Evolutionary conservation across 2,797 vertebrate genomes (phyloP), one percentile per base, ranked within the genome.

Genomic region (Pangasius macronema): DNA sequence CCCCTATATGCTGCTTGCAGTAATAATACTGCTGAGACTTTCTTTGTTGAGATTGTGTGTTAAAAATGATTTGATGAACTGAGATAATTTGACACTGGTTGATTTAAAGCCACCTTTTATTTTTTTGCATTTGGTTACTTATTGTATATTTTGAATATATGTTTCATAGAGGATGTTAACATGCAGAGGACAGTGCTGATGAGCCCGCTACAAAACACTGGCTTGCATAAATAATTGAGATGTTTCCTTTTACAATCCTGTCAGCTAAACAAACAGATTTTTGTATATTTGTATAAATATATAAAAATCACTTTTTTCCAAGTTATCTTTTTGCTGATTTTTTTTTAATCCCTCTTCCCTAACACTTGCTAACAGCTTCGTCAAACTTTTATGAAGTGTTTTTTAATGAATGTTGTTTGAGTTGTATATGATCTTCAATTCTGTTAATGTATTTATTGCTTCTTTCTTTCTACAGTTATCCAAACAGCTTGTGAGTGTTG

Each of bases 401-500:
- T 46, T 46, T 42, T 30, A 8, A 42, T 16, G 42, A 49, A 49
- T 14, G 11, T 75, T 42, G 27, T 16, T 77, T 53, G 36, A 76
- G n/a, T 65, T 86, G 85, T 86, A 68, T 87, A 88, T 89, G 82
- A 51, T 57, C 46, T 77, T 53, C 51, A 53, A 80, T 82, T 57
- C 27, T 70, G 36, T 5, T n/a, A 20, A 22, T 75, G 87, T 86
- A 86, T 90, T 81, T 91, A 57, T 88, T 57, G 86, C 39, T 87
- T 59, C 86, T 82, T 89, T 73, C 85, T 10, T 14, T 84, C 22
- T 86, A 42, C 84, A 90, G 90, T 85, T 72, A 89, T 87, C 88
- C 89, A 89, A 77, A 85, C 87, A 46, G 61, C 82, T 88, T 77
- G 88, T 87, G 67, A 90, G 91, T 92, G 92, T 94, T 91, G 91